Evolutionary conservation across 1,140 invertebrate species (phyloP), one percentile per base, ranked within the genome.

Genomic region (Mactra quadrangularis): DNA sequence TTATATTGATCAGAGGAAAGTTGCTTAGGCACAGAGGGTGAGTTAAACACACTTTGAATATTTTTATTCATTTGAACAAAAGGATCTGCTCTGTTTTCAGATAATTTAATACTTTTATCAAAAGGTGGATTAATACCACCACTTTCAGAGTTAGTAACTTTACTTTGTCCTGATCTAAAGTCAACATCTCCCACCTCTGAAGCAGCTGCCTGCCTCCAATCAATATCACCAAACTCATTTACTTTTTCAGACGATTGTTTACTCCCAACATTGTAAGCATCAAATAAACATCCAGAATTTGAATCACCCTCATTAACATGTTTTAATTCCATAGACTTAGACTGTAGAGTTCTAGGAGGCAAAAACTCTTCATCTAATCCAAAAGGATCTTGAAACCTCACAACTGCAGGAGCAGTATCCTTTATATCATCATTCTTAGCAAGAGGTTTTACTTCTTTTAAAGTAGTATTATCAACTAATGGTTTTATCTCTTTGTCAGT

Each of bases 111-210:
- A 13, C 31, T 25, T 68, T 38, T 15, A 29, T 7, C 22, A 31
- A 41, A 13, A 13, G 41, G 19, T 15, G 64, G 41, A 33, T 27
- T 7, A 1, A n/a, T 29, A 0, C 15, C 25, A 2, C 1, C 3
- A 31, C 22, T 47, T 50, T 31, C 17, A 27, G 4, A 4, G 6
- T 68, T n/a, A 27, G 2, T 29, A 27, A 3, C 17, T 15, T 27
- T 6, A 68, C 0, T 52, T 25, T 19, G 45, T 47, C 25, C 64
- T 7, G n/a, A 27, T 31, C 72, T 31, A 38, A 59, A 31, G 38
- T 75, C 72, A 27, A 75, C 72, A 60, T 75, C 72, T 31, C 72
- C 72, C 72, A 75, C 66, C 47, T 78, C 75, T 19, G 59, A 31
- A 22, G 75, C 45, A 6, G 59, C 60, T 35, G 47, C 60, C 25